A percentile compares a stretch with the other conserved stretches of the same genome.
Conservation (phyloP, 2,888 invertebrate genomes). For the Bombyx huttoni region DNA sequence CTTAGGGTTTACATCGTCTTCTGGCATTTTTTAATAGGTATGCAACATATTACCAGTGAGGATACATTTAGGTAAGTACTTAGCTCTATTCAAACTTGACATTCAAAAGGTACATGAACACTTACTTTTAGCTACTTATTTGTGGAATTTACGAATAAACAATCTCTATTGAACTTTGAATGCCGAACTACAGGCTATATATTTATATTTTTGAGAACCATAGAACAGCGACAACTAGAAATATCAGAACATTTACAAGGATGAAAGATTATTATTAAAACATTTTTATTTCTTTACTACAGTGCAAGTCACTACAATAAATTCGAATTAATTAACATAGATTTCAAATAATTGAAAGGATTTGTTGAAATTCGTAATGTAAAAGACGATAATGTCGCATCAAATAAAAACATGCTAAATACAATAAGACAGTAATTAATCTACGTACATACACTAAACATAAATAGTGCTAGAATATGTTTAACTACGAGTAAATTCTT, state of each 20-base stretch:
- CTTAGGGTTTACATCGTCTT: neutral
- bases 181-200: no score
- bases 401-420: neutral
- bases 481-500: constrained; percentile 12
- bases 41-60: neutral
- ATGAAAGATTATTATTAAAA: neutral
- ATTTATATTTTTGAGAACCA: no score
- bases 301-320: neutral
- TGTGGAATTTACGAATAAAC: no score
- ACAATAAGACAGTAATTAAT: constrained; percentile 1
- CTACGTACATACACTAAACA: neutral
- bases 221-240: no score
- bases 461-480: constrained; percentile 2
- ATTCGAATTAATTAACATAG: neutral
- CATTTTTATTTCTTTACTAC: neutral
- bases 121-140: neutral
- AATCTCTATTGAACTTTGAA: no score
- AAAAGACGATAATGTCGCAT: neutral
- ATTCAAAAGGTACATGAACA: neutral
- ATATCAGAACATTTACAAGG: neutral
- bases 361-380: neutral
- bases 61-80: neutral
- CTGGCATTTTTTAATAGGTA: neutral
- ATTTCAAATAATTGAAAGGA: neutral
- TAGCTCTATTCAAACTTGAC: neutral